A percentile compares a stretch with the other conserved stretches of the same genome.
Conservation (phyloP, 2,797 vertebrate genomes). For the Semotilus atromaculatus region DNA sequence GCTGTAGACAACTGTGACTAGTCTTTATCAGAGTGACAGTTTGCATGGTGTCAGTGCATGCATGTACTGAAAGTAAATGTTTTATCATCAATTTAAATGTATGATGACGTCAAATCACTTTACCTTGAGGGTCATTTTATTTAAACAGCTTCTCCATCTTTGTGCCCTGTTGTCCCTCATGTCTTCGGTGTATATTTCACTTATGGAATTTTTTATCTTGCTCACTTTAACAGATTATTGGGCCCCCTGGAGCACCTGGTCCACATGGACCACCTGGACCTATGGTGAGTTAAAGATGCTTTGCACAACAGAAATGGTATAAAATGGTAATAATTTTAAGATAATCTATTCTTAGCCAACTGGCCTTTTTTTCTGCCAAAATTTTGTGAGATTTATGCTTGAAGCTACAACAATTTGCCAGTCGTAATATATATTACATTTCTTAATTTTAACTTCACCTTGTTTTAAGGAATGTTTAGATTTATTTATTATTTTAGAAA, state of each 20-base stretch:
- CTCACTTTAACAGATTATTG: slow-evolving; percentile 84
- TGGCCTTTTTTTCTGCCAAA: not conserved
- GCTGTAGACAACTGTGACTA: not conserved
- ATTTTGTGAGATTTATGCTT: not conserved
- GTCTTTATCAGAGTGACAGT: not conserved
- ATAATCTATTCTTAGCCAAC: not conserved
- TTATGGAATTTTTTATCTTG: slow-evolving; percentile 44
- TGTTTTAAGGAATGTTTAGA: not conserved
- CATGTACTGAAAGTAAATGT: not conserved
- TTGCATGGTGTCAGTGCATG: not conserved
- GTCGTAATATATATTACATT: not conserved
- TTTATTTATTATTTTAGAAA: not conserved
- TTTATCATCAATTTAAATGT: not conserved
- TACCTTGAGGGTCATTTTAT: not conserved
- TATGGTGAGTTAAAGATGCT: slow-evolving; percentile 85
- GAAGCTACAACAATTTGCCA: not conserved
- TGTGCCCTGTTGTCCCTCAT: slow-evolving; percentile 1
- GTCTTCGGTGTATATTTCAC: not conserved
- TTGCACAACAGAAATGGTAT: not conserved
- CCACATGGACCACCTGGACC: slow-evolving; percentile 95
- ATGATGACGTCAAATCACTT: not conserved
- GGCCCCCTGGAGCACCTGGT: slow-evolving; percentile 88
- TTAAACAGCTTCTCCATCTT: not conserved
- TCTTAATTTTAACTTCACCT: not conserved
- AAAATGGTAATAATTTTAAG: not conserved